These are phyloP conservation scores for Coleophora deauratella DNA, from an alignment of 2,888 invertebrate genomes.

Conservation along the genomic window DNA sequence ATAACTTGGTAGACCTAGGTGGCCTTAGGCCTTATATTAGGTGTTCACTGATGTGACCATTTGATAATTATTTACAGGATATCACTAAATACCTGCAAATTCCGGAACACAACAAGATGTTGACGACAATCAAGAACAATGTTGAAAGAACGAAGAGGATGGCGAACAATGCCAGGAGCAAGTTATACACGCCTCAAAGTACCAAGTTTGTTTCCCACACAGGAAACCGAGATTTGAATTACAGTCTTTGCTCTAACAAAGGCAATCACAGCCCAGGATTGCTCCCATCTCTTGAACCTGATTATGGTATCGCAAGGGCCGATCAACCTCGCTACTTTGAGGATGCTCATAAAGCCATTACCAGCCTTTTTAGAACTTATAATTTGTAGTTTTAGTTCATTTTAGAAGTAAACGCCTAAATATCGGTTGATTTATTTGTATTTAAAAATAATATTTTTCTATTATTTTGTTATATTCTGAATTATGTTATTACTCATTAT, in stretches of 20 bases:
- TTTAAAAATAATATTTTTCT: no score
- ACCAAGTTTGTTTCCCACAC: constrained; percentile 33
- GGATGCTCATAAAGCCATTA: constrained; percentile 57
- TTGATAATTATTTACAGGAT: constrained; percentile 37
- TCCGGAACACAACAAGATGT: constrained; percentile 53
- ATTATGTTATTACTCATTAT: no score
- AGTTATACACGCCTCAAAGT: constrained; percentile 35
- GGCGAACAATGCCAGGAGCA: constrained; percentile 38
- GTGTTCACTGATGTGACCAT: no score
- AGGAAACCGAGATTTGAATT: constrained; percentile 25
- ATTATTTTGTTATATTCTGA: no score
- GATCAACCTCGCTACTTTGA: constrained; percentile 57
- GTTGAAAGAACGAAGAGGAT: constrained; percentile 50
- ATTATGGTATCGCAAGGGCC: constrained; percentile 51
- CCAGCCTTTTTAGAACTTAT: constrained; percentile 50
- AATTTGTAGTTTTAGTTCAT: constrained; percentile 38
- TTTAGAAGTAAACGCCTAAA: background rate
- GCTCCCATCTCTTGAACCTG: constrained; percentile 52
- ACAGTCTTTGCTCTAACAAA: constrained; percentile 24
- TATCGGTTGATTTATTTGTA: no score
- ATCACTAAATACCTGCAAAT: constrained; percentile 42
- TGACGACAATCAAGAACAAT: constrained; percentile 46
- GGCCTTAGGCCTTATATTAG: no score
- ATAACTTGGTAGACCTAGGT: no score
- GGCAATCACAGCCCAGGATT: constrained; percentile 9